A percentile compares a stretch with the other conserved stretches of the same genome.
Conservation (phyloP, 2,888 invertebrate species). For the Netelia melanura region DNA sequence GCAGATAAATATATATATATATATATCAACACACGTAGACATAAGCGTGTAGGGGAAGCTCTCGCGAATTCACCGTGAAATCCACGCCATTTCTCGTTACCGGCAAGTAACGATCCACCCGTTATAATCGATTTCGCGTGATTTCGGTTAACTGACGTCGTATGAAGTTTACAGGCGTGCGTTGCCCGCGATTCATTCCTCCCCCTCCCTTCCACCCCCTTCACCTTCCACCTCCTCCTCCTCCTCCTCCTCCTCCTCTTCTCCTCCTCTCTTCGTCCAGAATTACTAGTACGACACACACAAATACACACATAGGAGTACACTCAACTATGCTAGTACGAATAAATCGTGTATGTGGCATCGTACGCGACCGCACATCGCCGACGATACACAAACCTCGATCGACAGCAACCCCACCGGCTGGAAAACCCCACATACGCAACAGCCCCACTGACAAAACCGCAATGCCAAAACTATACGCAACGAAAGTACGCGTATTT, state of each 20-base stretch:
- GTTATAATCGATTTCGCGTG: conserved; percentile 82
- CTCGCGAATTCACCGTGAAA: conserved; percentile 77
- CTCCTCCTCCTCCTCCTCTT: too few relatives aligned
- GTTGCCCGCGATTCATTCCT: conserved; percentile 72
- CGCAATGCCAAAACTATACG: conserved; percentile 43
- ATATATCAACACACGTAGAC: conserved; percentile 7
- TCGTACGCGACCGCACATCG: conserved; percentile 51
- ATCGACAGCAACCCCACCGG: conserved; percentile 57
- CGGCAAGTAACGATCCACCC: conserved; percentile 77
- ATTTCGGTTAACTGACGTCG: conserved; percentile 81
- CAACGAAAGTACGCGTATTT: conserved; percentile 11
- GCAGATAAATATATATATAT: neutral
- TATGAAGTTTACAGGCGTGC: conserved; percentile 78
- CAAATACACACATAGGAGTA: conserved; percentile 9
- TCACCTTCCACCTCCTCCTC: too few relatives aligned
- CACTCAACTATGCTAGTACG: neutral
- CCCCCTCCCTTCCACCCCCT: too few relatives aligned
- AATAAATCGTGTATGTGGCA: conserved; percentile 21
- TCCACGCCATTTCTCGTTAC: conserved; percentile 79
- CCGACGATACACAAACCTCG: conserved; percentile 56
- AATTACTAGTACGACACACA: neutral
- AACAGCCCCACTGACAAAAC: conserved; percentile 37
- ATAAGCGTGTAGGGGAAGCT: conserved; percentile 34
- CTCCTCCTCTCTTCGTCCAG: neutral
- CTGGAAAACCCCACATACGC: conserved; percentile 1